Base-by-base conservation (phyloP, 2,888 invertebrate species). In the Agriopis marginaria region DNA sequence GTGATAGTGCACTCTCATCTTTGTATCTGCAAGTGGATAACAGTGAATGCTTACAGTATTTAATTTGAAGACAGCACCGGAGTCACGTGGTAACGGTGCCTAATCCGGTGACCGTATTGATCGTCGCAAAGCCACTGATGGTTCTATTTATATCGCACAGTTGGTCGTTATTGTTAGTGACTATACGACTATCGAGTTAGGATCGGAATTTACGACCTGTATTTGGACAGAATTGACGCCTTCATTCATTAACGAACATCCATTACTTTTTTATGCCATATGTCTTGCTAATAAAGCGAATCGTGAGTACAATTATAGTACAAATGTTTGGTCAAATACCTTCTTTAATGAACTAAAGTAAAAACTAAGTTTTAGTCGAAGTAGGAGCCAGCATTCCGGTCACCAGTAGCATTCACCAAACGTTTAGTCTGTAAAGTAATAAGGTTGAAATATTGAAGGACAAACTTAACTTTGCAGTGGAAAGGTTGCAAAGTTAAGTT, bases 91-190 rank as follows among this genome's bases (percentile, higher is more conserved):
- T 23, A 32, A 40, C 40, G 14, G 55, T 55, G 51, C 23, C 23
- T 51, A 51, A 51, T 51, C 51, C 51, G 51, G 32, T 51, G 51
- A 51, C 11, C 51, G 51, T 61, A 67, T 67, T 42, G 62, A 62
- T 62, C 67, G 62, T 44, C 8, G 56, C 39, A 23, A 8, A 53
- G 17, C 49, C 44, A 45, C 58, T 50, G 58, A 53, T 32, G 55
- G 45, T 14, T 63, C 68, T 63, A 68, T 68, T 63, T 68, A 63
- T 68, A 63, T 67, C 47, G 47, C 51, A 51, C 56, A 56, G 39
- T 54, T n/a, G 47, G 40, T 23, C 32, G 54, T 63, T 53, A 55
- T 56, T n/a, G 50, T 58, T 23, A n/a, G 12, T 9, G 45, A 62
- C 45, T 61, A 45, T 51, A 68, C 50, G 40, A 50, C 44, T 14